Evolutionary conservation across 2,888 invertebrate species (phyloP), one percentile per base, ranked within the genome.

Genomic region (Pterobdella sp.): DNA sequence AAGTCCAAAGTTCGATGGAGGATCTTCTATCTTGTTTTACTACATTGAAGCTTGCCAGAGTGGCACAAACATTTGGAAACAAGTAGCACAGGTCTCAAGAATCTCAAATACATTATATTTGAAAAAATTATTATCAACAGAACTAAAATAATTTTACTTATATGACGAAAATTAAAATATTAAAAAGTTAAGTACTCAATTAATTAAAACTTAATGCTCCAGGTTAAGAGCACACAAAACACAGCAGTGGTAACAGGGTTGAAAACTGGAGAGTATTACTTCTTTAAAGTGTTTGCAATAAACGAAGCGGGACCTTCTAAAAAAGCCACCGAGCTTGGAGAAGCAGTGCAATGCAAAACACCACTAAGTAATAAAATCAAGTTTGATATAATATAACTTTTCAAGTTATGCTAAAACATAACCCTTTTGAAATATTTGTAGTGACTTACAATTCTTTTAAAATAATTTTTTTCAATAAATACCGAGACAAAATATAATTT

Each of bases 211-310:
- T n/a, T n/a, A n/a, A n/a, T n/a, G n/a, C n/a, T n/a, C 29, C 49
- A 71, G 63, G 71, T 63, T 35, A 35, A 26, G n/a, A 71, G 71
- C 52, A 35, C 60, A 10, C n/a, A 52, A 10, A 60, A 71, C 37
- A 31, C 32, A 29, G 14, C 56, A n/a, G 81, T 80, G 37, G 68
- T 76, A 56, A 67, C 66, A 1, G 72, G 66, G 1, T 69, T 77
- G 31, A n/a, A 34, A 26, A 74, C 75, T 0, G 77, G 76, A 18
- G 74, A 65, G 22, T 74, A 76, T 7, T 93, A 93, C 82, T 90
- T 91, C 82, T 92, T 93, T 83, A 88, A 93, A 74, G 88, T 94
- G 7, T 91, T 91, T 0, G 91, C 93, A 0, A 87, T 91, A 72
- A 93, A 93, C 85, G 88, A 91, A 78, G 91, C 91, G 81, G 93